Evolutionary conservation across 2,888 invertebrate species (phyloP).

Genomic region (Clivina fossor): DNA sequence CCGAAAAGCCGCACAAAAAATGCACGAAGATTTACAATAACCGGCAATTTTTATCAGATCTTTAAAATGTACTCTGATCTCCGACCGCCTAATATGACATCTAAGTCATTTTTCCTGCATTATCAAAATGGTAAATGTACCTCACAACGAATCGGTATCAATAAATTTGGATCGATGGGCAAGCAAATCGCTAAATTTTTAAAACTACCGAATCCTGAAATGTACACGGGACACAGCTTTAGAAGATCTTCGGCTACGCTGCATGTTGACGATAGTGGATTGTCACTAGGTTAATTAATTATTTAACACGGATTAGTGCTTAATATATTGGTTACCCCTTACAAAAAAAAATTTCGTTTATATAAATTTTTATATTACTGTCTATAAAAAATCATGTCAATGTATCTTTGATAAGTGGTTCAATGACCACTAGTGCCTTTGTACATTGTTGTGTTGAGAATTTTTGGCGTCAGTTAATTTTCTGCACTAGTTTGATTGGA

Average conservation of each 20-base stretch:
- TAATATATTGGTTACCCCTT: too few species aligned
- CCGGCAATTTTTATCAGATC: neutral
- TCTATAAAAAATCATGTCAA: too few species aligned
- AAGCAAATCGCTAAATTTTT: constrained; percentile 5
- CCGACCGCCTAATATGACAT: neutral
- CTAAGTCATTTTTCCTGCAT: neutral
- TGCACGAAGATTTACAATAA: neutral
- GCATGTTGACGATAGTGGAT: neutral
- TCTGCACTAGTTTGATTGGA: too few species aligned
- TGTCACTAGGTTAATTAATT: too few species aligned
- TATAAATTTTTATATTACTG: too few species aligned
- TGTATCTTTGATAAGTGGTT: too few species aligned
- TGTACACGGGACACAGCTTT: constrained; percentile 2
- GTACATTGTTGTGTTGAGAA: too few species aligned
- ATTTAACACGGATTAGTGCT: too few species aligned
- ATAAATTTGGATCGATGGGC: constrained; percentile 1
- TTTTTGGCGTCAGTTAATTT: too few species aligned
- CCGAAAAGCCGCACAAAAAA: neutral
- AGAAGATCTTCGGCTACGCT: constrained; percentile 1
- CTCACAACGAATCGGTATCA: constrained; percentile 1
- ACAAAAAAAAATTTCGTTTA: too few species aligned
- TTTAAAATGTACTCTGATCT: neutral
- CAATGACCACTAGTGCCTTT: too few species aligned
- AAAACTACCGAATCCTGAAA: constrained; percentile 2
- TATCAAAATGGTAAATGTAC: constrained; percentile 1